These are phyloP conservation scores for Steatocranus sp. DNA, from an alignment of 2,797 vertebrate genomes.

Conservation along the genomic window DNA sequence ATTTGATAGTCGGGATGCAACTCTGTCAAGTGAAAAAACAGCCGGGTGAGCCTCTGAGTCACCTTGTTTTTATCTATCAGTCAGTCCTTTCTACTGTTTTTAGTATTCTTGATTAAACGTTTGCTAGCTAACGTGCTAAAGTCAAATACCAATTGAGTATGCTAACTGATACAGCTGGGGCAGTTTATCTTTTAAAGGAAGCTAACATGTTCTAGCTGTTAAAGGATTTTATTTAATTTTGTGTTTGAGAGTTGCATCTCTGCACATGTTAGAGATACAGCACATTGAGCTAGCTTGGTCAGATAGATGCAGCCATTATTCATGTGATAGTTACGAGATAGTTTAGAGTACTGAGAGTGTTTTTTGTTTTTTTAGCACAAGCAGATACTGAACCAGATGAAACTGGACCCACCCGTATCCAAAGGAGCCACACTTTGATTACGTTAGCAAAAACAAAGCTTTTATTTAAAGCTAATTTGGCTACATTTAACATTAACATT, in stretches of 20 bases:
- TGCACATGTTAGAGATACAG: background rate
- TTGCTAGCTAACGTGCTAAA: background rate
- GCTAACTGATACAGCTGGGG: background rate
- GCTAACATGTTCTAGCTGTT: background rate
- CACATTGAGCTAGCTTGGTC: background rate
- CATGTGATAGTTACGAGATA: background rate
- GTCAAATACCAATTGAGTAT: background rate
- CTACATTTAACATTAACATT: background rate
- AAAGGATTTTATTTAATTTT: background rate
- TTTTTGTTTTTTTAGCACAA: background rate
- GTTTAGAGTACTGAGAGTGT: no score
- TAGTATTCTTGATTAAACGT: background rate
- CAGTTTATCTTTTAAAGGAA: background rate
- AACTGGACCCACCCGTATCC: background rate
- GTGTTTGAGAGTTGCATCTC: background rate
- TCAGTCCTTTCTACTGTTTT: background rate
- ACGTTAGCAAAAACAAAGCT: background rate
- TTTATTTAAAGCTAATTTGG: background rate
- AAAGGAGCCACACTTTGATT: background rate
- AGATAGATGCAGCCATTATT: background rate
- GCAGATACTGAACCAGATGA: background rate
- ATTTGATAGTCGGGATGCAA: background rate
- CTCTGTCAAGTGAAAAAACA: background rate
- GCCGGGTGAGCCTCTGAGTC: accelerated
- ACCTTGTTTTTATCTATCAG: background rate